These are phyloP conservation scores for Tragelaphus scriptus DNA, from an alignment of 2,113 vertebrate species.

Conservation along the genomic window DNA sequence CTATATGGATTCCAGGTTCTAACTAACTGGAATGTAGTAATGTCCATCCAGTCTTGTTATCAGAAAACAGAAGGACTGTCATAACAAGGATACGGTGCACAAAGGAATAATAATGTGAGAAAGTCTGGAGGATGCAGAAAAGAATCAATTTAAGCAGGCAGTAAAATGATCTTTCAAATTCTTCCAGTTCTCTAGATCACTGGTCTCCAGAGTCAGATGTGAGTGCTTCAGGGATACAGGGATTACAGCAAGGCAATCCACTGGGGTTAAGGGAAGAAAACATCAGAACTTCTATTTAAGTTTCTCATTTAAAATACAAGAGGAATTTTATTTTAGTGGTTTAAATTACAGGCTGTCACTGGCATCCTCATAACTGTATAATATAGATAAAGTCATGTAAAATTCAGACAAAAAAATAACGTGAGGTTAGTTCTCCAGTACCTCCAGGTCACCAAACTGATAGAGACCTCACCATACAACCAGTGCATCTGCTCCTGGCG, in stretches of 20 bases:
- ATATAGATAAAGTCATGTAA: background rate
- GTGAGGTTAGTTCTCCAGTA: background rate
- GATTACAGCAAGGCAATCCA: background rate
- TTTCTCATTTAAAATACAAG: background rate
- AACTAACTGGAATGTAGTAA: background rate
- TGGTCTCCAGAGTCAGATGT: background rate
- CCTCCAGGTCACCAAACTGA: background rate
- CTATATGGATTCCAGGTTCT: background rate
- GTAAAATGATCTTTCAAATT: constrained; percentile 2
- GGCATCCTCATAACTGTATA: background rate
- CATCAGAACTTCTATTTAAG: background rate
- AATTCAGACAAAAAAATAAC: background rate
- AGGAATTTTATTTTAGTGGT: background rate
- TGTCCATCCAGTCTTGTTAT: background rate
- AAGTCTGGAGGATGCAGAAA: background rate
- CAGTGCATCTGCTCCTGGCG: background rate
- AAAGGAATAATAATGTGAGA: background rate
- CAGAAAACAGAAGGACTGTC: background rate
- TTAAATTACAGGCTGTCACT: background rate
- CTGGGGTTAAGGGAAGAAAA: background rate
- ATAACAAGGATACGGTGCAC: background rate
- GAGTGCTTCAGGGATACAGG: background rate
- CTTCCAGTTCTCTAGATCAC: background rate
- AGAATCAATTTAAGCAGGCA: background rate
- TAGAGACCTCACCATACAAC: background rate